A percentile compares a stretch with the other conserved stretches of the same genome.
phyloP scores from a whole-genome alignment of 2,888 invertebrate genomes.

The Anoncus sp. region DNA sequence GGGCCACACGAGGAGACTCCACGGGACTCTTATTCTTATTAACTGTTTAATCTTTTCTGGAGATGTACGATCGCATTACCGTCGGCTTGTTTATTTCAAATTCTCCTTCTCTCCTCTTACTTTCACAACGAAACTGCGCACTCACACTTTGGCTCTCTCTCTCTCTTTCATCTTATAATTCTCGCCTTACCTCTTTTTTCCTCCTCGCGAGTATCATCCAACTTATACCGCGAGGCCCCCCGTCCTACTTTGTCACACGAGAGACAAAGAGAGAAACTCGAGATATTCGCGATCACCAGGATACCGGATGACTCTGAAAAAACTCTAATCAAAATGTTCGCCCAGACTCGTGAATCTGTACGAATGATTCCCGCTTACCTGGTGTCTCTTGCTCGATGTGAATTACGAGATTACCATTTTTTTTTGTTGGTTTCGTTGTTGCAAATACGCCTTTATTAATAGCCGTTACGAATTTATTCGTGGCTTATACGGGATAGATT shows the following conservation, averaged over 20 bases:
- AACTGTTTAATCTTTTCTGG: slow-evolving; percentile 83
- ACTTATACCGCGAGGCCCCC: slow-evolving; percentile 32
- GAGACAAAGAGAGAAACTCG: slow-evolving; percentile 48
- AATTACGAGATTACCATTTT: slow-evolving; percentile 27
- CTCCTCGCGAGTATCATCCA: slow-evolving; percentile 19
- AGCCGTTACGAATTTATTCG: slow-evolving; percentile 25
- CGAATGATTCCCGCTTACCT: slow-evolving; percentile 14
- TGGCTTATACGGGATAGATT: slow-evolving; percentile 30
- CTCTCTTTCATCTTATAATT: slow-evolving; percentile 53
- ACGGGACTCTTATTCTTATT: slow-evolving; percentile 83
- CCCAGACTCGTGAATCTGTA: slow-evolving; percentile 50
- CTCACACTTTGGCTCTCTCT: slow-evolving; percentile 13
- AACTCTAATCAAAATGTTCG: slow-evolving; percentile 46
- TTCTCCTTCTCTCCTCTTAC: slow-evolving; percentile 46
- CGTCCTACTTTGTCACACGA: slow-evolving; percentile 53
- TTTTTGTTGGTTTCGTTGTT: slow-evolving; percentile 2
- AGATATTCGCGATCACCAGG: slow-evolving; percentile 32
- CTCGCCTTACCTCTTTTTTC: slow-evolving; percentile 48
- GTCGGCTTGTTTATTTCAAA: slow-evolving; percentile 80
- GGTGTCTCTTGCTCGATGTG: slow-evolving; percentile 4
- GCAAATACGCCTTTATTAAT: slow-evolving; percentile 36
- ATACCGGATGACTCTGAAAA: slow-evolving; percentile 45
- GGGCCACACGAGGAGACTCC: slow-evolving; percentile 65
- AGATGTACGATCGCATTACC: slow-evolving; percentile 82
- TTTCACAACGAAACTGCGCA: slow-evolving; percentile 13